Conservation (phyloP, 2,888 invertebrate genomes). For the Aphidius colemani region DNA sequence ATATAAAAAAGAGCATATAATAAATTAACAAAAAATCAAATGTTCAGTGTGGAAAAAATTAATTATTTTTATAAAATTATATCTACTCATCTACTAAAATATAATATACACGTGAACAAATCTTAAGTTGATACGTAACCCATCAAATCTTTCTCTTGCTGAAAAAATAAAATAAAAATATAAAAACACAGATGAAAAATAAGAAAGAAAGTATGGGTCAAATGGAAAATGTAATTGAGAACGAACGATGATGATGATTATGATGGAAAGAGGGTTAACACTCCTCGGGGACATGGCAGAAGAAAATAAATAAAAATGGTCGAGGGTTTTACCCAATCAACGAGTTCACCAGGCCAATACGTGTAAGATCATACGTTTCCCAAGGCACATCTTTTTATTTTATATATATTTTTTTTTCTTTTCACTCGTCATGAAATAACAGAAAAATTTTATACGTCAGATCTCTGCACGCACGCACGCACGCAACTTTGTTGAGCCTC, state of each 20-base stretch:
- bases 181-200: too few relatives aligned
- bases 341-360: conserved; percentile 15
- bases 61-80: too few relatives aligned
- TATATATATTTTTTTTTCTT: too few relatives aligned
- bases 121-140: too few relatives aligned
- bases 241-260: conserved; percentile 12
- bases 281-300: not conserved
- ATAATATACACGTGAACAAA: too few relatives aligned
- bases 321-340: conserved; percentile 14
- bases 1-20: too few relatives aligned
- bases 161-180: too few relatives aligned
- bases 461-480: conserved; percentile 31
- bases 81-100: too few relatives aligned
- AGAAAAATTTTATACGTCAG: conserved; percentile 23
- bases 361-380: conserved; percentile 15
- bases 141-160: too few relatives aligned
- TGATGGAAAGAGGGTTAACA: conserved; percentile 17
- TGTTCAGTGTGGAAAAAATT: too few relatives aligned
- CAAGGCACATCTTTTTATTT: not conserved
- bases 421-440: conserved; percentile 13
- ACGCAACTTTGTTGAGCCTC: conserved; percentile 21
- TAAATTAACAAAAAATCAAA: too few relatives aligned
- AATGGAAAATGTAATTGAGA: conserved; percentile 18
- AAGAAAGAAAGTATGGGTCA: not conserved
- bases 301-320: not conserved